Percentiles rank a stretch among this genome's conserved stretches.
Conservation (phyloP, 2,797 vertebrate genomes). For the Crenuchus spilurus region DNA sequence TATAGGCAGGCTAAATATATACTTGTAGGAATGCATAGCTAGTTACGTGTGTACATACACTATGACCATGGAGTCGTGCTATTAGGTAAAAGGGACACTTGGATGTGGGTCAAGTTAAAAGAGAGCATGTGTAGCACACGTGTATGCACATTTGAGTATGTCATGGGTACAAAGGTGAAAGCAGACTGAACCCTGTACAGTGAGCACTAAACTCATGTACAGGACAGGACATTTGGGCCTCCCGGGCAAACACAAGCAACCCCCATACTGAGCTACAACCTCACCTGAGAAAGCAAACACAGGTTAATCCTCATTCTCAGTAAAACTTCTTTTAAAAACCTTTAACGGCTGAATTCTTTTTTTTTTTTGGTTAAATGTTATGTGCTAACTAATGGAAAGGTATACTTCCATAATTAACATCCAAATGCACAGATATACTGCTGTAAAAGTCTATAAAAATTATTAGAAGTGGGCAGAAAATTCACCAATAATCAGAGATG, state of each 20-base stretch:
- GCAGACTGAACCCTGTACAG: not conserved
- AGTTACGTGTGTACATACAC: not conserved
- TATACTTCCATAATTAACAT: too few species aligned
- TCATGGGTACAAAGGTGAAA: not conserved
- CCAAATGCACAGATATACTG: too few species aligned
- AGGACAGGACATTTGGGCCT: not conserved
- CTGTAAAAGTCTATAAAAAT: too few species aligned
- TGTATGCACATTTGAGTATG: conserved; percentile 11
- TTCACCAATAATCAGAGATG: too few species aligned
- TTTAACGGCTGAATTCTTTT: too few species aligned
- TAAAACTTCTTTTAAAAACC: not conserved
- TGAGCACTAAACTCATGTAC: not conserved
- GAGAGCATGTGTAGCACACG: not conserved
- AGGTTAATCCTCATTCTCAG: not conserved
- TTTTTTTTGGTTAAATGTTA: too few species aligned
- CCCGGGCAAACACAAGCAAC: not conserved
- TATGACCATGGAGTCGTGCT: not conserved
- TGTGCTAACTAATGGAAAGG: too few species aligned
- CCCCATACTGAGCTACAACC: not conserved
- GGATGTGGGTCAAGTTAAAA: conserved; percentile 26
- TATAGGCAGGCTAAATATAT: not conserved
- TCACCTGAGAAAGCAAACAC: not conserved
- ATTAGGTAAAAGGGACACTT: not conserved
- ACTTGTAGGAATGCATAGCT: not conserved
- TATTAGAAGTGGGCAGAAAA: too few species aligned